These are phyloP conservation scores for Leucophenga montana DNA, from an alignment of 2,888 invertebrate genomes.

Conservation along the genomic window DNA sequence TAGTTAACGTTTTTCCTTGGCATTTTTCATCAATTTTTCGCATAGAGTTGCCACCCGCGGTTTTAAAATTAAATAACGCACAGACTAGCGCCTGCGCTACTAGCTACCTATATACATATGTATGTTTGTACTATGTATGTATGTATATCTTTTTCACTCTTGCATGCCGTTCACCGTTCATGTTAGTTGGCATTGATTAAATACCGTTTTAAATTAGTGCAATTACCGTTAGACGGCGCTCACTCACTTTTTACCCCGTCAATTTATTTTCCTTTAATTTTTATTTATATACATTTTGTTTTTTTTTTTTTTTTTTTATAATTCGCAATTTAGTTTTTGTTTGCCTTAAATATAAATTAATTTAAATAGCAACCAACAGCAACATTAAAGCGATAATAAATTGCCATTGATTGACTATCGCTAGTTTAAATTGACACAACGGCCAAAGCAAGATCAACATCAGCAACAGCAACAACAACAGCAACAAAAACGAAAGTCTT, in stretches of 20 bases:
- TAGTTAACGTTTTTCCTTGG: neutral
- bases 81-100: too few relatives aligned
- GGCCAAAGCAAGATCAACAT: constrained; percentile 40
- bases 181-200: constrained; percentile 10
- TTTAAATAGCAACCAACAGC: constrained; percentile 53
- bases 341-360: constrained; percentile 59
- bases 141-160: neutral
- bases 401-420: constrained; percentile 64
- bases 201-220: constrained; percentile 28
- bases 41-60: constrained; percentile 10
- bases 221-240: constrained; percentile 24
- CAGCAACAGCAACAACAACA: constrained; percentile 27
- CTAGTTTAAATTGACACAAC: constrained; percentile 40
- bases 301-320: constrained; percentile 14
- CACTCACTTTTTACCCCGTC: neutral
- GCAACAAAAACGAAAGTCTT: constrained; percentile 61
- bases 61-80: neutral
- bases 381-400: constrained; percentile 53
- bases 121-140: neutral
- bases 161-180: neutral
- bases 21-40: neutral
- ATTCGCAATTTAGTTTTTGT: neutral
- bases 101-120: too few relatives aligned
- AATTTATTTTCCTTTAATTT: neutral
- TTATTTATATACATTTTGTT: constrained; percentile 1